Conservation (phyloP, 2,797 vertebrate species). For the Botia kubotai region DNA sequence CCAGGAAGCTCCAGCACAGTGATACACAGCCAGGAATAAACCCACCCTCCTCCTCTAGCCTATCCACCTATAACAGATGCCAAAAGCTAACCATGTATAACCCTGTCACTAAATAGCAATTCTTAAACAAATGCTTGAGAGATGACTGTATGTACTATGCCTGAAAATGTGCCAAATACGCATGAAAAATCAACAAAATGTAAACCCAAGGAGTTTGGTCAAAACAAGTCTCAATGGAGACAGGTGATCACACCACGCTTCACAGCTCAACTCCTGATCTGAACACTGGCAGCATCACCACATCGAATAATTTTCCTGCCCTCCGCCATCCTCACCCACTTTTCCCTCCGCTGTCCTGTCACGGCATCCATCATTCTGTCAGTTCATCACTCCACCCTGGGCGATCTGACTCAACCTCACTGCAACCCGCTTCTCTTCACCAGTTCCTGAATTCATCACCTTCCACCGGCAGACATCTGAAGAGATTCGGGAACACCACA, state of each 20-base stretch:
- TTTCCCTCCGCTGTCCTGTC: slow-evolving; percentile 22
- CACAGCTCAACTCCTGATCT: slow-evolving; percentile 6
- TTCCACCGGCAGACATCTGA: slow-evolving; percentile 53
- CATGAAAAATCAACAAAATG: not conserved
- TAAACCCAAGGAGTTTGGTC: not conserved
- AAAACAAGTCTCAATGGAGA: slow-evolving; percentile 23
- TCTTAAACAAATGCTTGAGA: slow-evolving; percentile 15
- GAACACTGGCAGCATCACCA: slow-evolving; percentile 22
- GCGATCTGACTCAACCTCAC: slow-evolving; percentile 49
- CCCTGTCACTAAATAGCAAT: not conserved
- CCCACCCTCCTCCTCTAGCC: not conserved
- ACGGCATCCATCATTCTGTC: slow-evolving; percentile 44
- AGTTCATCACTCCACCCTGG: slow-evolving; percentile 48
- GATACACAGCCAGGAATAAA: slow-evolving; percentile 32
- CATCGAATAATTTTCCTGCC: slow-evolving; percentile 46
- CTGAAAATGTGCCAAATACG: not conserved
- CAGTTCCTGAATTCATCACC: slow-evolving; percentile 42
- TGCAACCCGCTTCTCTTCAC: slow-evolving; percentile 41
- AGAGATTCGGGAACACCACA: not conserved
- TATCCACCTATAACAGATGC: not conserved
- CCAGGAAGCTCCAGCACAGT: slow-evolving; percentile 26
- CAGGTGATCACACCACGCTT: slow-evolving; percentile 25
- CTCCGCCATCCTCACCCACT: slow-evolving; percentile 2
- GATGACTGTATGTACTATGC: not conserved
- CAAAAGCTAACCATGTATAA: not conserved